A percentile compares a stretch with the other conserved stretches of the same genome.
Conservation (phyloP, 2,113 vertebrate genomes). For the Antigone vipio region DNA sequence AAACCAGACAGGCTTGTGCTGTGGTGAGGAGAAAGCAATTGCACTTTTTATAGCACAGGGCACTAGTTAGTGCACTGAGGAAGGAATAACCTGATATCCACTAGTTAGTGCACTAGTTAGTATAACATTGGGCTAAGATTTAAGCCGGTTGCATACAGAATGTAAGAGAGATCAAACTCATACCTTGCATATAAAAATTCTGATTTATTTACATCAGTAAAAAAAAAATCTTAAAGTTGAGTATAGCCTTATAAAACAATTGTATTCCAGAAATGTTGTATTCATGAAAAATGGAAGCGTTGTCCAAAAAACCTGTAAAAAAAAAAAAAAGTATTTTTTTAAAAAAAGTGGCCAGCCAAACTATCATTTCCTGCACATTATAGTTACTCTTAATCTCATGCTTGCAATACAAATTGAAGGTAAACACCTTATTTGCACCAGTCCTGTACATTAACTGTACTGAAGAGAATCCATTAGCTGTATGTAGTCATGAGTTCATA, state of each 20-base stretch:
- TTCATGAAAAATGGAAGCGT: background rate
- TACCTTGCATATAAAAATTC: background rate
- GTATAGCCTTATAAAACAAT: background rate
- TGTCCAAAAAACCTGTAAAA: background rate
- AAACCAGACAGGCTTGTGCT: background rate
- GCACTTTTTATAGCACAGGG: background rate
- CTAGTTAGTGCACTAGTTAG: background rate
- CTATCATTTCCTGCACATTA: background rate
- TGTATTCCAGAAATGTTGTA: background rate
- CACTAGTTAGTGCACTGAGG: background rate
- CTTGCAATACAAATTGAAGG: background rate
- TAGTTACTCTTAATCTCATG: background rate
- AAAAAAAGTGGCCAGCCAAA: background rate
- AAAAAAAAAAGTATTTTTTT: background rate
- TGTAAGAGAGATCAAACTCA: background rate
- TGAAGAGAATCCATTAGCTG: background rate
- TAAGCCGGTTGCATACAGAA: background rate
- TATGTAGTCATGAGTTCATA: background rate
- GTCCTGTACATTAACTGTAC: background rate
- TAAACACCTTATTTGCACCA: background rate
- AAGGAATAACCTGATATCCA: background rate
- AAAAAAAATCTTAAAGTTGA: conserved; percentile 2
- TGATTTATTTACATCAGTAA: conserved; percentile 41
- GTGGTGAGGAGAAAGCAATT: background rate
- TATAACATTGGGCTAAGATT: background rate